Evolutionary conservation across 2,888 invertebrate genomes (phyloP).

Genomic region (Trilocha varians): DNA sequence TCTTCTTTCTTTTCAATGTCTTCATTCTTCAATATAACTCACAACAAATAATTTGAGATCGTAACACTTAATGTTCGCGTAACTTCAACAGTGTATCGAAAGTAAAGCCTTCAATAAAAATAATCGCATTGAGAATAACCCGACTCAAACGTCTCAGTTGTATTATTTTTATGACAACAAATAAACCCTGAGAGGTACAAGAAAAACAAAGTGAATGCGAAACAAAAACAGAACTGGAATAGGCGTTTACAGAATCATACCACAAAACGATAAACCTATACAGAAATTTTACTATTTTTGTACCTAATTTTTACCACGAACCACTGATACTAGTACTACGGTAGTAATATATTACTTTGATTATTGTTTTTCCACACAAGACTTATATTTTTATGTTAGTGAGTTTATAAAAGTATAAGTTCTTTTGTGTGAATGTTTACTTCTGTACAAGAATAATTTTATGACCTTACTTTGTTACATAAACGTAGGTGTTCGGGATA

Average conservation of each 20-base stretch:
- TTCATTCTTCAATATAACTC: not conserved
- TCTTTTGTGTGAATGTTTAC: too few species aligned
- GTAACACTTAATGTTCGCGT: not conserved
- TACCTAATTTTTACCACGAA: too few species aligned
- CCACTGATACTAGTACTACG: too few species aligned
- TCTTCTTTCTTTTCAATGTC: too few species aligned
- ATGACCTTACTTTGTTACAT: slow-evolving; percentile 8
- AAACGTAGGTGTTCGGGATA: slow-evolving; percentile 4
- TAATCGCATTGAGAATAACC: slow-evolving; percentile 22
- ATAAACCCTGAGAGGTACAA: slow-evolving; percentile 6
- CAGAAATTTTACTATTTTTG: too few species aligned
- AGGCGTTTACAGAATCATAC: slow-evolving; percentile 7
- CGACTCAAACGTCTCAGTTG: slow-evolving; percentile 18
- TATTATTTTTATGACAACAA: slow-evolving; percentile 18
- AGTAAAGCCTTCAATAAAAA: slow-evolving; percentile 21
- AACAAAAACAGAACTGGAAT: slow-evolving; percentile 5
- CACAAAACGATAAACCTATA: too few species aligned
- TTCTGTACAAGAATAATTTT: too few species aligned
- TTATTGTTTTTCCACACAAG: too few species aligned
- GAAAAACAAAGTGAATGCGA: slow-evolving; percentile 8
- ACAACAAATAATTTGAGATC: not conserved
- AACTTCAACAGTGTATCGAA: slow-evolving; percentile 4
- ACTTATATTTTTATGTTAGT: too few species aligned
- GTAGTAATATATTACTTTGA: too few species aligned
- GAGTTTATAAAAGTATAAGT: too few species aligned